phyloP scores from a whole-genome alignment of 2,888 invertebrate species.

The Macaria notata region DNA sequence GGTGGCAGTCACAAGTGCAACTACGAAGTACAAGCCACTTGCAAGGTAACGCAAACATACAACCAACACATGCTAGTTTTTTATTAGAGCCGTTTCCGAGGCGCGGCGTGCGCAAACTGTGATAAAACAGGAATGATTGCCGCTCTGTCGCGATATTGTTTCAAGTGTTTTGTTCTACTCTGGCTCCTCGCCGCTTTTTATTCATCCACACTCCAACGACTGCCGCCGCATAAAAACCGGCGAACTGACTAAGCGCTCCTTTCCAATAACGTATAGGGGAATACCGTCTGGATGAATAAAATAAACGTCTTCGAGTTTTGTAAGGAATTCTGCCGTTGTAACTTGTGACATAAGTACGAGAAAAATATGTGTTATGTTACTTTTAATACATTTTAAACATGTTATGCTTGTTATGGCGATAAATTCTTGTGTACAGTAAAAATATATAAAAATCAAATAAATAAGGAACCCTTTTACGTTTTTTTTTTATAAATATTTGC shows the following conservation, averaged over 20 bases:
- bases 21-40: slow-evolving; percentile 22
- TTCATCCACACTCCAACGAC: slow-evolving; percentile 59
- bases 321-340: too few species aligned
- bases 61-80: slow-evolving; percentile 67
- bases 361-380: too few species aligned
- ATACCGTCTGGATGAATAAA: slow-evolving; percentile 26
- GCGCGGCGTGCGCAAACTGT: slow-evolving; percentile 75
- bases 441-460: too few species aligned
- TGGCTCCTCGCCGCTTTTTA: slow-evolving; percentile 61
- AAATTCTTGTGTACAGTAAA: too few species aligned
- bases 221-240: slow-evolving; percentile 52
- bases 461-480: too few species aligned
- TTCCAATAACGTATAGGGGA: slow-evolving; percentile 43
- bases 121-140: slow-evolving; percentile 80
- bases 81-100: slow-evolving; percentile 75
- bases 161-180: slow-evolving; percentile 74
- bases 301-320: slow-evolving; percentile 11
- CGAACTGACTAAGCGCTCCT: slow-evolving; percentile 45
- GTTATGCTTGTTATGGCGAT: too few species aligned
- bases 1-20: slow-evolving; percentile 30
- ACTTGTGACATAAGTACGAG: too few species aligned
- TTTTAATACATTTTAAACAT: too few species aligned
- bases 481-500: too few species aligned
- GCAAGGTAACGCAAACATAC: slow-evolving; percentile 32
- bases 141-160: slow-evolving; percentile 77